Evolutionary conservation across 2,113 vertebrate species (phyloP).

Genomic region (Sterna hirundo): DNA sequence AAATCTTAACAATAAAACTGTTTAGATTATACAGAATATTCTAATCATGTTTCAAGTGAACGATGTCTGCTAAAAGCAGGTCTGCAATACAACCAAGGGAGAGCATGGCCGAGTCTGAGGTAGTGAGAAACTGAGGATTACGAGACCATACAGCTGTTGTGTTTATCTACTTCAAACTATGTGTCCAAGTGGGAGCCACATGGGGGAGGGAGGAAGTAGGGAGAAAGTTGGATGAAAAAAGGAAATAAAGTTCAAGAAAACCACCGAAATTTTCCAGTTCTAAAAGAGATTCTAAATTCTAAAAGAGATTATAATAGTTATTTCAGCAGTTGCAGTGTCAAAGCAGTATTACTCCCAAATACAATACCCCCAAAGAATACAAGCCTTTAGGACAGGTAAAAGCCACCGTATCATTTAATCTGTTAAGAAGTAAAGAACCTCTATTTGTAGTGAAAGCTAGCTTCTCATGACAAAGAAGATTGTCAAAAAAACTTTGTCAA

Average conservation of each 20-base stretch:
- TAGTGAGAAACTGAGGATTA: background rate
- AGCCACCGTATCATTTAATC: background rate
- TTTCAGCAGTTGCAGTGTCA: background rate
- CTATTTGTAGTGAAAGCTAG: background rate
- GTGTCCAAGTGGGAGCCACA: background rate
- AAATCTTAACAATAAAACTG: background rate
- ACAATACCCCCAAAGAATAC: background rate
- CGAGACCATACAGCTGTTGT: background rate
- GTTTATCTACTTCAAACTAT: background rate
- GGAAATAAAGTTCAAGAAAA: background rate
- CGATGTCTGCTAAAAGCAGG: background rate
- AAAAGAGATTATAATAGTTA: background rate
- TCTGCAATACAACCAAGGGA: background rate
- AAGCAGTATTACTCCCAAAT: background rate
- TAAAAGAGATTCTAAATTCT: background rate
- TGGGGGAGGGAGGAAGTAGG: background rate
- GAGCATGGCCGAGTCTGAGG: background rate
- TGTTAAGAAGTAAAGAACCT: background rate
- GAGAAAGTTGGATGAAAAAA: conserved; percentile 1
- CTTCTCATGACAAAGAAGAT: background rate
- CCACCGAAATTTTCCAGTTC: background rate
- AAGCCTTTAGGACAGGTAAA: background rate
- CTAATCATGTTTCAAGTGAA: background rate
- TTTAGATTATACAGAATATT: background rate
- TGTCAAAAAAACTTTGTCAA: background rate